Base-by-base conservation (phyloP, 2,113 vertebrate species). In the Electrona antarctica region DNA sequence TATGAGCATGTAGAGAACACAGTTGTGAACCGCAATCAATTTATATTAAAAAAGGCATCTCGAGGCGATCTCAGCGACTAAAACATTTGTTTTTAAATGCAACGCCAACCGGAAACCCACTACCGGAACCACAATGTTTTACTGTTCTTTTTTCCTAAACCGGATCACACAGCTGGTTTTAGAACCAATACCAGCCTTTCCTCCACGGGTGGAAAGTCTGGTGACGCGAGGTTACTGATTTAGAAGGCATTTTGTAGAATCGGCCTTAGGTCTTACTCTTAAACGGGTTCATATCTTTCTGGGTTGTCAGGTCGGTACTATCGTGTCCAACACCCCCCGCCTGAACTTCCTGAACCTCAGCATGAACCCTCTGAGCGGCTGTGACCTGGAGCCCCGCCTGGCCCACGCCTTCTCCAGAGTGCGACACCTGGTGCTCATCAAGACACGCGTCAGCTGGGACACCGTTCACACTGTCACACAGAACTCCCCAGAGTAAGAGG, bases 281-380 rank as follows among this genome's bases (percentile, higher is more conserved):
- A 47, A 4, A 63, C 8, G 6, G 11, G 15, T 50, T 58, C 5
- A n/a, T 50, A 0, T 15, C 5, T 11, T 64, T 9, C 4, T 70
- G 33, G 41, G 70, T 80, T 85, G 56, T 60, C 80, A 99, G 98
- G 95, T 99, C 92, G 94, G 95, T 92, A 96, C 97, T 93, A 98
- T 99, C 76, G 95, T 99, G 65, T 96, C 95, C 88, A 97, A 95
- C 90, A 95, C 97, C 86, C 97, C 98, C 48, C 94, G 95, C 80
- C 87, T 99, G 93, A 94, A 97, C 89, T 98, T 99, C 91, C 95
- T 99, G 84, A 99, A 99, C 84, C 92, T 99, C 92, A 99, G 97
- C 93, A 98, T 93, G 91, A 99, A 99, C 91, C 97, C 98, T 71
- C 94, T 99, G 91, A 94, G 92, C 63, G 90, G 95, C 62, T 93